Evolutionary conservation across 2,888 invertebrate species (phyloP).

Genomic region (Syrista parreyssii): DNA sequence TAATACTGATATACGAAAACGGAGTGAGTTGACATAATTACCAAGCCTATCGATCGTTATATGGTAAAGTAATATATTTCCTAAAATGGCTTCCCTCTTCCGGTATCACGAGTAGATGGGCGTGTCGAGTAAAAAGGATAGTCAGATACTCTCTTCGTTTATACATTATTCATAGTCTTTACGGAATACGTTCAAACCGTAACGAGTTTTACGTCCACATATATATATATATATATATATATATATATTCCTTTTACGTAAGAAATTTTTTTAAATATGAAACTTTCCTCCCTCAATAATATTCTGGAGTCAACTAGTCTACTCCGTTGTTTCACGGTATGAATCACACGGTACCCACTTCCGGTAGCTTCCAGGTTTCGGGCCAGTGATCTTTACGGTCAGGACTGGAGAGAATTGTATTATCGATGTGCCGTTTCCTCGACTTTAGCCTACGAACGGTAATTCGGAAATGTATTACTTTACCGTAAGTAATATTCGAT

Average conservation of each 20-base stretch:
- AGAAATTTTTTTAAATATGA: too few relatives aligned
- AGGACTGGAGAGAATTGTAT: conserved; percentile 11
- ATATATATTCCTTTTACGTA: too few relatives aligned
- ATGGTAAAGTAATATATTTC: neutral
- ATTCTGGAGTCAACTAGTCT: neutral
- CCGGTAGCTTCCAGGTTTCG: conserved; percentile 37
- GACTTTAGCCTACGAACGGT: too few relatives aligned
- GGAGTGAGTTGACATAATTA: neutral
- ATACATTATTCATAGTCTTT: neutral
- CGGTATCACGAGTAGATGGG: conserved; percentile 19
- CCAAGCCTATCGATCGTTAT: neutral
- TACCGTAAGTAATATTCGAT: too few relatives aligned
- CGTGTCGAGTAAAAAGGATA: neutral
- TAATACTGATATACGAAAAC: neutral
- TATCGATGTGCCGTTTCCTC: neutral
- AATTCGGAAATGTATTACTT: too few relatives aligned
- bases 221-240: neutral
- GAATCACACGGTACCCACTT: conserved; percentile 11
- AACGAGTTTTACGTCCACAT: neutral
- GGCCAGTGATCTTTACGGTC: conserved; percentile 52
- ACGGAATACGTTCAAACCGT: neutral
- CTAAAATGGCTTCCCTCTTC: conserved; percentile 37
- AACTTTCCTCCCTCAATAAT: too few relatives aligned
- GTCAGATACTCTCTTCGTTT: neutral
- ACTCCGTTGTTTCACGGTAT: conserved; percentile 6